Conservation (phyloP, 2,113 vertebrate species). For the Puffinus mauretanicus region DNA sequence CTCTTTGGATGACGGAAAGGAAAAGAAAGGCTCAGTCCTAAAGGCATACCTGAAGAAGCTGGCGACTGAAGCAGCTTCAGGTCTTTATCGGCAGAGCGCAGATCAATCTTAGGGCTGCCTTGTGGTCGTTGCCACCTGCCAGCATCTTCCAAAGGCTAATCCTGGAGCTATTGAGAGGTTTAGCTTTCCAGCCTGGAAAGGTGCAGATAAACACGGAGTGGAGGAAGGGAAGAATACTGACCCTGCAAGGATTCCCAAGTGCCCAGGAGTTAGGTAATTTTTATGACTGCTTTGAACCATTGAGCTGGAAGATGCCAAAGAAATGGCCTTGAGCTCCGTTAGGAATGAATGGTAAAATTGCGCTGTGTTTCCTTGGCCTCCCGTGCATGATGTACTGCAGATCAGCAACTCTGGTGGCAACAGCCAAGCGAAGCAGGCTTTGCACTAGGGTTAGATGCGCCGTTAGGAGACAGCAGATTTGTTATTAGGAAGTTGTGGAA, state of each 20-base stretch:
- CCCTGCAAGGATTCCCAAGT: not conserved
- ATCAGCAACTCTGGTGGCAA: not conserved
- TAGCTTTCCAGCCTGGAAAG: not conserved
- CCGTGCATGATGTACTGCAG: accelerated
- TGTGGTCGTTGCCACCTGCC: not conserved
- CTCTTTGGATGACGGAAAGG: not conserved
- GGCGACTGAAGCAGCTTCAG: not conserved
- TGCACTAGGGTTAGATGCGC: not conserved
- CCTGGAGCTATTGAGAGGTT: not conserved
- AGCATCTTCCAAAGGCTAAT: not conserved
- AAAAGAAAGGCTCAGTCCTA: not conserved
- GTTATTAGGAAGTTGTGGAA: not conserved
- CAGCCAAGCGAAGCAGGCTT: accelerated
- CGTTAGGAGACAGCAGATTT: not conserved
- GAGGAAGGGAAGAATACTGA: not conserved
- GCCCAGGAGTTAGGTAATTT: not conserved
- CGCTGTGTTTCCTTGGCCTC: not conserved
- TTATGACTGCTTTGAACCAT: not conserved
- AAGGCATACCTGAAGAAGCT: not conserved
- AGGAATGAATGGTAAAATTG: not conserved
- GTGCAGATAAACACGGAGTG: not conserved
- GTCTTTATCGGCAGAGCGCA: too few species aligned
- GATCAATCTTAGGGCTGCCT: not conserved
- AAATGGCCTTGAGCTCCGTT: not conserved
- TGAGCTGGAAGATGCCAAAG: not conserved